These are phyloP conservation scores for Odontocolon sp. DNA, from an alignment of 2,888 invertebrate species.

Conservation along the genomic window DNA sequence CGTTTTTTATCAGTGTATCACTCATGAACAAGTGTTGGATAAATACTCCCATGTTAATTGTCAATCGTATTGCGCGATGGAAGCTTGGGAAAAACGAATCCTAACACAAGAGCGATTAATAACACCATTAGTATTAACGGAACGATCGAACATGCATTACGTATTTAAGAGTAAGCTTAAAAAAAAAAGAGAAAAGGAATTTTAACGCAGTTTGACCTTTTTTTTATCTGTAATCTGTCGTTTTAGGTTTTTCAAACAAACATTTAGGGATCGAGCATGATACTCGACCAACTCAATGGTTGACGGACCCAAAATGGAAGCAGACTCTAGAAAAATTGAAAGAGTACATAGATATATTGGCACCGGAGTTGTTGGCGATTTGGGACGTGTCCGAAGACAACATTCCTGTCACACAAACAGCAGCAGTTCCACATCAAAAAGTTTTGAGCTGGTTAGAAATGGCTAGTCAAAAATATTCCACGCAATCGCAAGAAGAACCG, in stretches of 20 bases:
- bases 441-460: slow-evolving; percentile 76
- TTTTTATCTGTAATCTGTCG: background rate
- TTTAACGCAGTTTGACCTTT: background rate
- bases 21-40: slow-evolving; percentile 67
- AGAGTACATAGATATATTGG: slow-evolving; percentile 74
- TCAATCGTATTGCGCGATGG: slow-evolving; percentile 69
- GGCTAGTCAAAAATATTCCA: slow-evolving; percentile 48
- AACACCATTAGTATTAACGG: slow-evolving; percentile 68
- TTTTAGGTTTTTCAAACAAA: slow-evolving; percentile 68
- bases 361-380: slow-evolving; percentile 73
- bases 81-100: slow-evolving; percentile 72
- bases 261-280: slow-evolving; percentile 41
- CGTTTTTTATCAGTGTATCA: slow-evolving; percentile 77
- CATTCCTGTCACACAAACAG: slow-evolving; percentile 61
- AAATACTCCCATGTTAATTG: slow-evolving; percentile 69
- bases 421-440: slow-evolving; percentile 73
- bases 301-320: slow-evolving; percentile 68
- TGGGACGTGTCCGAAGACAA: slow-evolving; percentile 76
- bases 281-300: background rate
- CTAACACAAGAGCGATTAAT: slow-evolving; percentile 61
- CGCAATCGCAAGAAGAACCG: slow-evolving; percentile 58
- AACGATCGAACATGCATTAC: slow-evolving; percentile 68
- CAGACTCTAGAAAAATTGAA: slow-evolving; percentile 70
- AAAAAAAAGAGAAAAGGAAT: background rate
- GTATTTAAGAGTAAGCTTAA: slow-evolving; percentile 67